A percentile compares a stretch with the other conserved stretches of the same genome.
Conservation (phyloP, 2,113 vertebrate genomes). For the Genyomyrus donnyi region DNA sequence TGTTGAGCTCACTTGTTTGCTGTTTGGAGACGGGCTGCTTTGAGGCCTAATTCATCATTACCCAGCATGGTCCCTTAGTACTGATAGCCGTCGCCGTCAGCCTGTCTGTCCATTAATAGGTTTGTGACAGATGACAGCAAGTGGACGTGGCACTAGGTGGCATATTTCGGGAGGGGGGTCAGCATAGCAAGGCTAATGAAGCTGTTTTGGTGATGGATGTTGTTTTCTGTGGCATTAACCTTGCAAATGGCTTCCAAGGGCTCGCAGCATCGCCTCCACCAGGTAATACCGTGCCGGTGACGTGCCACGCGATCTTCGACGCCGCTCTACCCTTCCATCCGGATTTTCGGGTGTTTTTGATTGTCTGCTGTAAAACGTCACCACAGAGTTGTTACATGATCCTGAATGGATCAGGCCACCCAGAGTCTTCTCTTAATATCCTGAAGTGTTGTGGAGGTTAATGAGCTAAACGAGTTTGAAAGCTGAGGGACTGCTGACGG, state of each 20-base stretch:
- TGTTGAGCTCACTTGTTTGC: slow-evolving; percentile 42
- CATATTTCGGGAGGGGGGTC: slow-evolving; percentile 72
- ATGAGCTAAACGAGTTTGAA: background rate
- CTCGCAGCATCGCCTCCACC: slow-evolving; percentile 27
- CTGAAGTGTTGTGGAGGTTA: background rate
- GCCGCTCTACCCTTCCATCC: background rate
- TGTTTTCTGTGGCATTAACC: slow-evolving; percentile 74
- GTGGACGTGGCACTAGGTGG: slow-evolving; percentile 62
- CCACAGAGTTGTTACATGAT: background rate
- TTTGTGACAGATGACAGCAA: slow-evolving; percentile 72
- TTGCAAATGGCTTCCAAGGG: slow-evolving; percentile 68
- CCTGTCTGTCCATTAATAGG: slow-evolving; percentile 72
- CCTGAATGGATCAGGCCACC: background rate
- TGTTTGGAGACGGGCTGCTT: slow-evolving; percentile 39
- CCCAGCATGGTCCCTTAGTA: slow-evolving; percentile 62
- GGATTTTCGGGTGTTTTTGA: background rate
- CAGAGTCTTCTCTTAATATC: background rate
- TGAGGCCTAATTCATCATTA: slow-evolving; percentile 72
- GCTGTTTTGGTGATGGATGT: slow-evolving; percentile 80
- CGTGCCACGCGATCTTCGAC: too few species aligned
- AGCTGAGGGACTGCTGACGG: background rate
- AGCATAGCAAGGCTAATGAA: slow-evolving; percentile 77
- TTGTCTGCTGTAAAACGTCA: background rate
- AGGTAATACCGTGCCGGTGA: background rate
- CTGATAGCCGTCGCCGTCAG: slow-evolving; percentile 70